Percentiles rank a stretch among this genome's conserved stretches.
These are phyloP conservation scores for Bovichtus diacanthus DNA, from an alignment of 2,797 vertebrate species.

Conservation along the genomic window DNA sequence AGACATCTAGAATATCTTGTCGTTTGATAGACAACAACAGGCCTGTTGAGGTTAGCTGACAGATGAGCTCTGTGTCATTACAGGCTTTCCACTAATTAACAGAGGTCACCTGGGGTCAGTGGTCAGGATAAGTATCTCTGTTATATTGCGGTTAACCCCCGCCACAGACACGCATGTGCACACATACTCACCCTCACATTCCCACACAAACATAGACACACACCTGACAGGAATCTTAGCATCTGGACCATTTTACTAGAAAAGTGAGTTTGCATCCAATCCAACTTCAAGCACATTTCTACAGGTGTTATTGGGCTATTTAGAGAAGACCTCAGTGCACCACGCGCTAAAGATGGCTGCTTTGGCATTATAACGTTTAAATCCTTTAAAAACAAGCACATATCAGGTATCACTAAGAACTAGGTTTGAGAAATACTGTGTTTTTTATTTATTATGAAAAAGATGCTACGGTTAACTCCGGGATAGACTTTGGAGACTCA, in stretches of 20 bases:
- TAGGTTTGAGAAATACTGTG: neutral
- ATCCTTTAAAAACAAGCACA: neutral
- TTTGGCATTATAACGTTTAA: neutral
- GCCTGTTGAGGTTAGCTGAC: neutral
- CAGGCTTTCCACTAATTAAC: slow-evolving; percentile 57
- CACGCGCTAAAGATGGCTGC: neutral
- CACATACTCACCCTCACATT: neutral
- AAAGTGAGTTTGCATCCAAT: neutral
- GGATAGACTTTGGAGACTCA: neutral
- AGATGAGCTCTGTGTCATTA: slow-evolving; percentile 47
- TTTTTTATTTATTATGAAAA: neutral
- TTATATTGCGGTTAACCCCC: slow-evolving; percentile 21
- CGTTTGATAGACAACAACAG: slow-evolving; percentile 19
- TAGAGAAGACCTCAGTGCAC: neutral
- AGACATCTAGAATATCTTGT: neutral
- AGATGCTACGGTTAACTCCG: neutral
- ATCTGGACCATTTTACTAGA: neutral
- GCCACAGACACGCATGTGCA: neutral
- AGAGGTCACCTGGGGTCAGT: slow-evolving; percentile 69
- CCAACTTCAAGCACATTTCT: neutral
- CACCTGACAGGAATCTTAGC: neutral
- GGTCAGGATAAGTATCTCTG: slow-evolving; percentile 35
- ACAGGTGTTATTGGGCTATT: neutral
- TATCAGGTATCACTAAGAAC: neutral
- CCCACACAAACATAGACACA: neutral